Evolutionary conservation across 1,140 invertebrate genomes (phyloP), one percentile per base, ranked within the genome.

Genomic region (Propsilocerus akamusi): DNA sequence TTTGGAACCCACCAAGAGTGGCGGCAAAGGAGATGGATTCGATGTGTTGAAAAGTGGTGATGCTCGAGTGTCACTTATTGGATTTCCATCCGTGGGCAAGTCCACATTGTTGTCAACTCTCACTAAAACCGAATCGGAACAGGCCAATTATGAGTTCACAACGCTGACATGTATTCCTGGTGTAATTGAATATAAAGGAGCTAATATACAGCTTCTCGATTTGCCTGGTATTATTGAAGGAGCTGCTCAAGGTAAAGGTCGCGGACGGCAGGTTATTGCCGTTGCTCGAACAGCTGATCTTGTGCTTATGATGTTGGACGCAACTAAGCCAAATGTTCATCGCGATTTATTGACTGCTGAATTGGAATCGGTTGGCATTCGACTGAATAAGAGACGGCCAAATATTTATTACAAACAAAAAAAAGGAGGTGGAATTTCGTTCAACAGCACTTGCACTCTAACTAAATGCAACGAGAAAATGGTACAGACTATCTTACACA

Each of bases 41-140:
- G 97, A 99, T 83, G 97, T 99, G 11, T 75, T 99, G 55, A 99
- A 99, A 71, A 96, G 91, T 58, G 97, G 97, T 37, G 97, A 99
- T 85, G 97, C 97, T 5, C 74, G 97, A 63, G 92, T 98, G 12
- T 95, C 96, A 14, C 72, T 99, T 4, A 99, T 99, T 60, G 95
- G 94, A 51, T 98, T 98, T 65, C 94, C 95, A 12, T 93, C 89
- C 30, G 91, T 95, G 30, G 91, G 91, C 69, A 94, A 94, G 76
- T 99, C 96, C 12, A 97, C 93, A 1, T 68, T 97, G 51, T 67
- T 97, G 48, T 93, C 85, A 58, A 95, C 90, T 0, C 64, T 97
- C 52, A 97, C 94, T 2, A 85, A 87, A 63, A 97, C 92, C 24
- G 83, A 95, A 66, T 96, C 91, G 55, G 95, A 96, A 68, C 86